Conservation (phyloP, 2,797 vertebrate species). For the Acanthurus leucopareius region DNA sequence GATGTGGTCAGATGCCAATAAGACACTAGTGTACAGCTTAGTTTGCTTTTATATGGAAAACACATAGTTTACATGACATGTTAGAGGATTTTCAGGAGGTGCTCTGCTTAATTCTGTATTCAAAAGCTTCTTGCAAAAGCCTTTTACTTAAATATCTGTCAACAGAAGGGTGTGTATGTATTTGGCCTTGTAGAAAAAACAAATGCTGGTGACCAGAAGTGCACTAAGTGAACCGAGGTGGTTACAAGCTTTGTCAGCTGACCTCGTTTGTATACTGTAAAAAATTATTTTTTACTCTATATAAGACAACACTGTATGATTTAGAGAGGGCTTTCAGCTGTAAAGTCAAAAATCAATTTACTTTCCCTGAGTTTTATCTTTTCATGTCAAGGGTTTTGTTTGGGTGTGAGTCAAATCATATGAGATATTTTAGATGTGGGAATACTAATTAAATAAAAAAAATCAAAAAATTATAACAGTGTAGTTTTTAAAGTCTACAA, state of each 20-base stretch:
- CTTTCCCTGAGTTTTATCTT: conserved; percentile 23
- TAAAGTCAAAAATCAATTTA: conserved; percentile 48
- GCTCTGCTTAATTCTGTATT: conserved; percentile 56
- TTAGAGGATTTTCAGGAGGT: conserved; percentile 58
- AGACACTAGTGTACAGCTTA: conserved; percentile 85
- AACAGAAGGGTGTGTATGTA: conserved; percentile 52
- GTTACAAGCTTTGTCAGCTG: conserved; percentile 52
- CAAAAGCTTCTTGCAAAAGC: conserved; percentile 58
- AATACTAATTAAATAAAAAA: conserved; percentile 58
- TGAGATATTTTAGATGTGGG: conserved; percentile 66
- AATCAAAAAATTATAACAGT: conserved; percentile 9
- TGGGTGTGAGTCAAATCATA: conserved; percentile 44
- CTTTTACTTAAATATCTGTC: conserved; percentile 59
- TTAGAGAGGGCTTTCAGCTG: conserved; percentile 58
- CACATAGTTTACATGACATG: conserved; percentile 71
- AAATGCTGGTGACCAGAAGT: conserved; percentile 67
- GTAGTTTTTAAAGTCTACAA: conserved; percentile 1
- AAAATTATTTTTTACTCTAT: conserved; percentile 50
- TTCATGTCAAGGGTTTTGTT: conserved; percentile 37
- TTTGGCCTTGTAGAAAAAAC: conserved; percentile 45
- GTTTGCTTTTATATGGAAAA: conserved; percentile 61
- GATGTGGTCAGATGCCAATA: conserved; percentile 57
- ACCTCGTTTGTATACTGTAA: conserved; percentile 70
- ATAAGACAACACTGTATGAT: conserved; percentile 70
- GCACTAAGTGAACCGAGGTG: conserved; percentile 67